These are phyloP conservation scores for Echinarachnius parma DNA, from an alignment of 53 echinoderm and acorn worm genomes.

Conservation along the genomic window DNA sequence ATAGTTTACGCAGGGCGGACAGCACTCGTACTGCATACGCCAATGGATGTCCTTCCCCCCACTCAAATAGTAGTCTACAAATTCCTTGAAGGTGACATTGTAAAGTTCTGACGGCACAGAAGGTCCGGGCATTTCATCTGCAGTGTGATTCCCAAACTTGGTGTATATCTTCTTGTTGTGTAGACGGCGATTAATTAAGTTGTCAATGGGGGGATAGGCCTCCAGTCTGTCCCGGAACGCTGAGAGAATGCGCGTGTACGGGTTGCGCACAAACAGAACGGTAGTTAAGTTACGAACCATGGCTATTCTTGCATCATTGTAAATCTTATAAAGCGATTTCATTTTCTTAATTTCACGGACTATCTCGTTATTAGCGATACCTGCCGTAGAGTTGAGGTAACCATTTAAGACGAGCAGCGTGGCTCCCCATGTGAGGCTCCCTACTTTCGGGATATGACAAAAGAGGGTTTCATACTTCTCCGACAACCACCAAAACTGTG, in stretches of 20 bases:
- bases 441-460: constrained; percentile 19
- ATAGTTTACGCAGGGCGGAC: constrained; percentile 41
- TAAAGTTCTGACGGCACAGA: neutral
- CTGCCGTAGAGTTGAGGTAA: neutral
- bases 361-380: neutral
- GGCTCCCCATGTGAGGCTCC: constrained; percentile 13
- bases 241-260: constrained; percentile 25
- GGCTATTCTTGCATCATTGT: neutral
- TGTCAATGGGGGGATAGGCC: constrained; percentile 37
- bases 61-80: constrained; percentile 24
- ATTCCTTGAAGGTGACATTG: constrained; percentile 34
- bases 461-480: neutral
- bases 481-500: no score
- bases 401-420: constrained; percentile 12
- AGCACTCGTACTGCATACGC: constrained; percentile 37
- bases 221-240: constrained; percentile 48
- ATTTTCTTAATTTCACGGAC: neutral
- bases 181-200: neutral
- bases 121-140: neutral
- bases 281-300: constrained; percentile 30
- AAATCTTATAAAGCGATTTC: neutral
- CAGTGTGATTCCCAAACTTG: constrained; percentile 20
- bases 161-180: constrained; percentile 14
- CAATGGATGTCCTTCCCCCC: constrained; percentile 34
- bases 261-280: constrained; percentile 33